Conservation (phyloP, 1,140 invertebrate genomes). For the Globodera rostochiensis region DNA sequence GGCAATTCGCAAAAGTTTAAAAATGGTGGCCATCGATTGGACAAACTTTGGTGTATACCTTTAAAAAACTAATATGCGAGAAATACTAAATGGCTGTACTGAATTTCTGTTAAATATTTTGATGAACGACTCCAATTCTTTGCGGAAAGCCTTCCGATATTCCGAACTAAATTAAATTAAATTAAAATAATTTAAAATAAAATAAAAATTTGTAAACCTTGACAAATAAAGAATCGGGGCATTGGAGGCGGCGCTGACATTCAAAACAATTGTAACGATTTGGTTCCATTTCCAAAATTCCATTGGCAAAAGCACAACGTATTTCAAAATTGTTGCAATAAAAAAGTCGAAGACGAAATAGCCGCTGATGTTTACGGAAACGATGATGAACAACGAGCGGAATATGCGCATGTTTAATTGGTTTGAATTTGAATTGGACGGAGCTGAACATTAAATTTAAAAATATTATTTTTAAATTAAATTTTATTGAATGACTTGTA, state of each 20-base stretch:
- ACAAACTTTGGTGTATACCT: too few relatives aligned
- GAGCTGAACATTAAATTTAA: too few relatives aligned
- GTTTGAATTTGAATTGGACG: neutral
- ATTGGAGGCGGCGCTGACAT: neutral
- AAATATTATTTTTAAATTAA: too few relatives aligned
- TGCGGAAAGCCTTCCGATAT: neutral
- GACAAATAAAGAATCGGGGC: neutral
- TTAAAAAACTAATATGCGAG: too few relatives aligned
- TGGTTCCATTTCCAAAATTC: neutral
- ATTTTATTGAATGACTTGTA: too few relatives aligned
- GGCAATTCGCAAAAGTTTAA: too few relatives aligned
- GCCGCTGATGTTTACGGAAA: neutral
- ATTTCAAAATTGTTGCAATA: neutral
- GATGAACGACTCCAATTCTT: neutral
- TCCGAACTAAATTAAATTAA: neutral
- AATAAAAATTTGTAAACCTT: neutral
- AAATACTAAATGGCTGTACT: too few relatives aligned
- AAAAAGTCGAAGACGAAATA: neutral
- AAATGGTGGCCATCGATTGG: too few relatives aligned
- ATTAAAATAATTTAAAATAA: neutral
- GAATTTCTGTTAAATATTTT: too few relatives aligned
- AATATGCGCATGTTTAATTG: neutral
- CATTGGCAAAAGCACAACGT: neutral
- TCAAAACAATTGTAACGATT: neutral
- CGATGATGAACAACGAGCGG: neutral